Base-by-base conservation (phyloP, 2,888 invertebrate species). In the Drosophila maculinotata region DNA sequence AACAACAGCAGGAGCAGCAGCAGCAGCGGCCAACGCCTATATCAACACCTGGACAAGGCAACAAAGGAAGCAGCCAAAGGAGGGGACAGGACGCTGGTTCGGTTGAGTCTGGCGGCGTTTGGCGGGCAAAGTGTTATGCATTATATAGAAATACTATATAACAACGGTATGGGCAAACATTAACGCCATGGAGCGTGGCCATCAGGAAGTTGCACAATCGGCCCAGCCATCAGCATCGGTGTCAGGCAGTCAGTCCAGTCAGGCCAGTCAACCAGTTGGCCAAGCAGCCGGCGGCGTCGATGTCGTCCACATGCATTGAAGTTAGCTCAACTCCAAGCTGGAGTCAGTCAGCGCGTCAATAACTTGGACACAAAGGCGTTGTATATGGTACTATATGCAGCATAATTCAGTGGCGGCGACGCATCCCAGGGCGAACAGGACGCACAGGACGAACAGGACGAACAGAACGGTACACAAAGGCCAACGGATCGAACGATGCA, bases 341-440 rank as follows among this genome's bases (percentile, higher is more conserved):
- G 51, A 75, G 76, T 76, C 71, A 79, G 72, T 66, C 66, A 69
- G 58, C 63, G 54, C 77, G 69, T 76, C 77, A 77, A 79, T 76
- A 79, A 69, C 45, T 70, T 78, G 64, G 56, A 67, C 64, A 79
- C 70, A 79, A 75, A 70, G 56, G 57, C 67, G 56, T 39, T 52
- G 38, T 33, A 47, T 39, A 47, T 48, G 57, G 57, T 54, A 33
- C 38, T n/a, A 4, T 59, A 59, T 76, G 64, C 58, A 69, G 65
- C 60, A 62, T 69, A 64, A 74, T 74, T 76, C 74, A 42, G 35
- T 44, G 51, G 10, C 44, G 54, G 26, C 38, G 48, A 28, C 14
- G 17, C 17, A 15, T 25, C 30, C 53, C 52, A 45, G 68, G 63
- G 58, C 63, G 35, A 28, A 35, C 38, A 44, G 51, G 53, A 68